Base-by-base conservation (phyloP, 2,113 vertebrate genomes). In the Arizona elegans region DNA sequence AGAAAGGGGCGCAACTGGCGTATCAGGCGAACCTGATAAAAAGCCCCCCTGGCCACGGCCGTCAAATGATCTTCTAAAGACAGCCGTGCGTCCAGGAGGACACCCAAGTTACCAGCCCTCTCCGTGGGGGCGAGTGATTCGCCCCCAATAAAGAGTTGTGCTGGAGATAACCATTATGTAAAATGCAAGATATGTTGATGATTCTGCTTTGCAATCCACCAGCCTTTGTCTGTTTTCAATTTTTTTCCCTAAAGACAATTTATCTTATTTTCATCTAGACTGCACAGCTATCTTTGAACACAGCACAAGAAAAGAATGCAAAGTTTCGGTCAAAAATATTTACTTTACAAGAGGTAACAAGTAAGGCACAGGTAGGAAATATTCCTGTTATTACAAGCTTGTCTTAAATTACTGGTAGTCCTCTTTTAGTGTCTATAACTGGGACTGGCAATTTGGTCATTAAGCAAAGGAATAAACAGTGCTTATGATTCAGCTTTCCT, bases 281-380 rank as follows among this genome's bases (percentile, higher is more conserved):
- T 87, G 29, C 95, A 33, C 95, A 96, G 65, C 75, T 96, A 75
- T 96, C 95, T 92, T 94, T 97, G 15, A 97, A 96, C 58, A 97
- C 96, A 43, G 96, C 97, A 91, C 52, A 94, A 13, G 94, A 97
- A 89, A 97, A 98, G 95, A 98, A 98, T 93, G 58, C 58, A 9
- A 95, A 95, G 55, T 94, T 98, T 62, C 94, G 90, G 33, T 96
- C 94, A 92, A 94, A 97, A 92, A 95, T 97, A 93, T 81, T 86
- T 3, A 91, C 96, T 55, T 95, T 98, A 92, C 96, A 2, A 91
- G 95, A 97, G 92, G 91, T 95, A 90, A 96, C 97, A 95, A 96
- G 97, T 93, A 97, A 97, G 96, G 91, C 97, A 89, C 97, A 97
- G 96, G 98, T 98, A 96, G 95, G 29, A 5, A 92, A 58, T 87